Base-by-base conservation (phyloP, 2,888 invertebrate genomes). In the Chymomyza fuscimana region DNA sequence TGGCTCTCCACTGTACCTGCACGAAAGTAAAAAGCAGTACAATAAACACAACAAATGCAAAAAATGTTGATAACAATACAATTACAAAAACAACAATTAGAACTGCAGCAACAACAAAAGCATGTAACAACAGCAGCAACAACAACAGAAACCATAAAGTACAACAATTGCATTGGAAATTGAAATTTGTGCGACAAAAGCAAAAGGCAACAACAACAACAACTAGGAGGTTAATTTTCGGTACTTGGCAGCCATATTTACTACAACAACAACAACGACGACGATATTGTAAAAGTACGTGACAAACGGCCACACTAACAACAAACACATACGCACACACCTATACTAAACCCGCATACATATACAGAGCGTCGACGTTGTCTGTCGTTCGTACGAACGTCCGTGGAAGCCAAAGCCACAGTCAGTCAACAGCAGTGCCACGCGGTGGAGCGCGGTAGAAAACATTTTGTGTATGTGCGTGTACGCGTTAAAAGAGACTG, bases 201-300 rank as follows among this genome's bases (percentile, higher is more conserved):
- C 77, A 73, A 65, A 65, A 36, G 69, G 62, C 69, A 65, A 54
- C 19, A 51, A 50, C 62, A 69, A 61, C 59, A 75, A 32, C 52
- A 72, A 67, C 67, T 66, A 67, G 56, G 60, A 68, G 75, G 75
- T 67, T 65, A 75, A 74, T 63, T 79, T 77, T 78, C 71, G 66
- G 70, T 72, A 70, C 73, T 77, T 82, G 85, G 78, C 81, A 86
- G 88, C 76, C 86, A 87, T 84, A 89, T 89, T 80, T 79, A 78
- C 74, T 73, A 73, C 74, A 71, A 75, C 65, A 71, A 72, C 67
- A 74, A 62, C 64, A 77, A 73, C 74, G 67, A 62, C 76, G 74
- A 63, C 76, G 76, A 63, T 70, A 86, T 80, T 86, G 85, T 72
- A 82, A 80, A 81, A 65, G 76, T 78, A 89, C 82, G 83, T 79